Base-by-base conservation (phyloP, 2,797 vertebrate species). In the Eulemur mongoz region DNA sequence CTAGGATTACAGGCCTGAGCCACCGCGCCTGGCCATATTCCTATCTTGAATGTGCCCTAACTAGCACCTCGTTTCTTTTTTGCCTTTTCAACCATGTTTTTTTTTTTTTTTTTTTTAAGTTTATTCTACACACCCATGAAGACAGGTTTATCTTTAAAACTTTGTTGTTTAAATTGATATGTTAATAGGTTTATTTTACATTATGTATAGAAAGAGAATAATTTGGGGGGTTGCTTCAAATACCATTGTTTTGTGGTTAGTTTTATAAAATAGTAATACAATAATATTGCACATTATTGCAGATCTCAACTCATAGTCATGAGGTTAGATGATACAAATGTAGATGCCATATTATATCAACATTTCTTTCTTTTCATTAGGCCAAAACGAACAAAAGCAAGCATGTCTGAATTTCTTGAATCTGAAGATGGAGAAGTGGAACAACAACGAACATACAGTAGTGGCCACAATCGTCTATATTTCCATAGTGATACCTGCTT, bases 401-500 rank as follows among this genome's bases (percentile, higher is more conserved):
- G 99, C 97, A 99, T 99, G 98, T 99, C 99, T 0, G 99, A 99
- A 98, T 99, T 99, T 97, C 99, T 99, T 95, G 99, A 99, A 98
- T 99, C 99, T 0, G 99, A 99, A 98, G 99, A 99, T 14, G 99
- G 99, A 27, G 99, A 99, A 98, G 98, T 99, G 95, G 99, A 99
- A 98, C 99, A 99, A 98, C 99, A 99, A 98, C 98, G 99, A 93
- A 99, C 99, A 0, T 99, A 99, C 20, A 99, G 99, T 98, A 99
- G 99, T 7, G 99, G 99, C 72, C 99, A 99, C 99, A 99, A 99
- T 97, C 99, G 99, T 22, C 99, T 99, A 0, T 99, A 99, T 98
- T 99, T 99, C 99, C 99, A 99, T 98, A 99, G 99, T 11, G 99
- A 99, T 98, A 99, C 99, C 79, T 99, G 99, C 96, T 98, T 99